Conservation (phyloP, 2,113 vertebrate genomes). For the Tachycineta bicolor region DNA sequence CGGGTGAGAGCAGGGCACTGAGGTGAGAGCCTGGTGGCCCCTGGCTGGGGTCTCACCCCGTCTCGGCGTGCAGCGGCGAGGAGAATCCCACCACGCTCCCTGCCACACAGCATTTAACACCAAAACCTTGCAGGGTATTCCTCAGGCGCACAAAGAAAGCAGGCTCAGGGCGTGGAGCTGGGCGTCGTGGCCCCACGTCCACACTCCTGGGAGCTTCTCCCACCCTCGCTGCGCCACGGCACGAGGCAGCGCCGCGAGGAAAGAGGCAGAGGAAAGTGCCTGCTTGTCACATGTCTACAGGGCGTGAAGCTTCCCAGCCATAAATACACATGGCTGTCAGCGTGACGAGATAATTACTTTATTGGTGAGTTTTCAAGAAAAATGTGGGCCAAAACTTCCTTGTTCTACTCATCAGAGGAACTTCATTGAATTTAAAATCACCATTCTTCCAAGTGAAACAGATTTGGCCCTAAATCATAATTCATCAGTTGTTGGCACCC, state of each 20-base stretch:
- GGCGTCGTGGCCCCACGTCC: not conserved
- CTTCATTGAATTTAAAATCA: slow-evolving; percentile 54
- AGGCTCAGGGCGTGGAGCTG: accelerated
- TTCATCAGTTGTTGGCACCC: slow-evolving; percentile 39
- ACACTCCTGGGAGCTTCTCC: accelerated
- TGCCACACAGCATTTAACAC: not conserved
- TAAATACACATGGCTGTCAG: slow-evolving; percentile 27
- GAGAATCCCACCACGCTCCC: not conserved
- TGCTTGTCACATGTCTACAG: not conserved
- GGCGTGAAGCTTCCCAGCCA: not conserved
- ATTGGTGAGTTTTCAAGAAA: slow-evolving; percentile 36
- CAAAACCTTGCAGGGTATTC: not conserved
- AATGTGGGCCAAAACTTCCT: slow-evolving; percentile 32
- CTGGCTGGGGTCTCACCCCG: accelerated
- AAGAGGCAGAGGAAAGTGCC: not conserved
- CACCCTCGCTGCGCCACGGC: not conserved
- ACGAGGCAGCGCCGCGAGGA: not conserved
- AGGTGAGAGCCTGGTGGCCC: not conserved
- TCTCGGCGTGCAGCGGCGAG: accelerated
- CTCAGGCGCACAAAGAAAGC: not conserved
- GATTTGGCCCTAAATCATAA: slow-evolving; percentile 62
- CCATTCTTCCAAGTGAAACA: slow-evolving; percentile 27
- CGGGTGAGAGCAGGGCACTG: not conserved
- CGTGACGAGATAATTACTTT: slow-evolving; percentile 33
- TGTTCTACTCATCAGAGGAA: slow-evolving; percentile 32